These are phyloP conservation scores for Chrysoperla carnea DNA, from an alignment of 1,140 invertebrate genomes.

Conservation along the genomic window DNA sequence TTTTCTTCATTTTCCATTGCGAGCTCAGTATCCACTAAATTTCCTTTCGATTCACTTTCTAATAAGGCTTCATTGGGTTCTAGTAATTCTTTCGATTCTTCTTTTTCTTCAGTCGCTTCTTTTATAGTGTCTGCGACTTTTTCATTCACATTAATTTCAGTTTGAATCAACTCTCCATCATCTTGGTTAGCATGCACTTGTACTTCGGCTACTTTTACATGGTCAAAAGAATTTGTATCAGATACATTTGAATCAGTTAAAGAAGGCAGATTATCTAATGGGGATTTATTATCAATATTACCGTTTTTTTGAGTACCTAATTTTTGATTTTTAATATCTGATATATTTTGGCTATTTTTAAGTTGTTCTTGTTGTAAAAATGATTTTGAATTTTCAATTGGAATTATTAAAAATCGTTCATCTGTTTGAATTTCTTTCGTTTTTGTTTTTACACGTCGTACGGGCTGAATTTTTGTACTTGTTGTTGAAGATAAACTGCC, in stretches of 20 bases:
- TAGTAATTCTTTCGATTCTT: slow-evolving; percentile 1
- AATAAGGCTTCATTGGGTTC: slow-evolving; percentile 1
- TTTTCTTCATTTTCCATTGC: slow-evolving; percentile 5
- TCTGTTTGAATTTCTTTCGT: not conserved
- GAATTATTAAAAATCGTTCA: not conserved
- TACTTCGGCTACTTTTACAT: slow-evolving; percentile 28
- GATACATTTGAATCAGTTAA: slow-evolving; percentile 25
- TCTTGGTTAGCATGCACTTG: slow-evolving; percentile 22
- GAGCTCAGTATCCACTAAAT: slow-evolving; percentile 1
- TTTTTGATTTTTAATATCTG: not conserved
- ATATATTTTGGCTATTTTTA: not conserved
- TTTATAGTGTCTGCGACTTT: slow-evolving; percentile 3
- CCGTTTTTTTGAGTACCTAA: not conserved
- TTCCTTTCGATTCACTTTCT: slow-evolving; percentile 3
- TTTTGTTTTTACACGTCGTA: no score
- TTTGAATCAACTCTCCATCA: slow-evolving; percentile 5
- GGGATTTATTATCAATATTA: not conserved
- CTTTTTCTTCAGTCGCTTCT: slow-evolving; percentile 3
- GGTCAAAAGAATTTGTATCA: slow-evolving; percentile 25
- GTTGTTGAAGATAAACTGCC: no score
- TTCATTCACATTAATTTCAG: slow-evolving; percentile 7
- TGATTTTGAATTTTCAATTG: not conserved
- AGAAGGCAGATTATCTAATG: not conserved
- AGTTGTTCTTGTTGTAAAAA: no score
- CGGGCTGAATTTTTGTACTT: no score